A percentile compares a stretch with the other conserved stretches of the same genome.
These are phyloP conservation scores for Lethrus apterus DNA, from an alignment of 1,140 invertebrate species.

Conservation along the genomic window DNA sequence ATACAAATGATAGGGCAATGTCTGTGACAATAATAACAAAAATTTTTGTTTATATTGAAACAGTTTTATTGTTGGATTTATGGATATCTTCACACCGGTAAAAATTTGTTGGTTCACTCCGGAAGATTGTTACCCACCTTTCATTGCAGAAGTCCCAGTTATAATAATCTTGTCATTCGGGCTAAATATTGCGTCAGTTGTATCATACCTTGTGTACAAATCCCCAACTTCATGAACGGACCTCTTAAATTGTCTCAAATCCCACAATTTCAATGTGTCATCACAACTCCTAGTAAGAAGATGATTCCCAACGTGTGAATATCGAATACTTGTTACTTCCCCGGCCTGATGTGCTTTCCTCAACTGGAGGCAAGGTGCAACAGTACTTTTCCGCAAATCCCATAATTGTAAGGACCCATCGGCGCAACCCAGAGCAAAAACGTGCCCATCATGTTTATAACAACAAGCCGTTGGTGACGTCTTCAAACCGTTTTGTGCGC, in stretches of 20 bases:
- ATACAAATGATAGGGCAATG: too few relatives aligned
- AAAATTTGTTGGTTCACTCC: too few relatives aligned
- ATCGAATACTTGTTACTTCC: constrained; percentile 79
- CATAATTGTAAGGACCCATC: constrained; percentile 98
- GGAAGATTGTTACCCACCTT: too few relatives aligned
- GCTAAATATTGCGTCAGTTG: constrained; percentile 90
- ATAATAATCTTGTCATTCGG: constrained; percentile 86
- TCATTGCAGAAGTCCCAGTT: constrained; percentile 78
- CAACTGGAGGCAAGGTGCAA: constrained; percentile 71
- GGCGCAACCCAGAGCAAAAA: constrained; percentile 82
- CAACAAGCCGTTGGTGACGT: constrained; percentile 78
- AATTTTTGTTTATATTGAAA: too few relatives aligned
- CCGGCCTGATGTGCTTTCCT: constrained; percentile 74
- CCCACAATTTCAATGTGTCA: constrained; percentile 94
- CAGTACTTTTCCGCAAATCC: constrained; percentile 82
- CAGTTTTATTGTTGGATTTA: too few relatives aligned
- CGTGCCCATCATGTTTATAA: constrained; percentile 81
- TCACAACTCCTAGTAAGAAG: constrained; percentile 82
- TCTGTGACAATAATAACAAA: too few relatives aligned
- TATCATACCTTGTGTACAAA: constrained; percentile 81
- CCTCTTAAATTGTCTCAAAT: constrained; percentile 76
- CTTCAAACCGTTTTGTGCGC: constrained; percentile 81
- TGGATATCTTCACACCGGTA: too few relatives aligned
- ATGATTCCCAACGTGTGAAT: constrained; percentile 79
- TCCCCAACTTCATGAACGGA: constrained; percentile 60